Conservation (phyloP, 2,113 vertebrate species). For the Mola mola region DNA sequence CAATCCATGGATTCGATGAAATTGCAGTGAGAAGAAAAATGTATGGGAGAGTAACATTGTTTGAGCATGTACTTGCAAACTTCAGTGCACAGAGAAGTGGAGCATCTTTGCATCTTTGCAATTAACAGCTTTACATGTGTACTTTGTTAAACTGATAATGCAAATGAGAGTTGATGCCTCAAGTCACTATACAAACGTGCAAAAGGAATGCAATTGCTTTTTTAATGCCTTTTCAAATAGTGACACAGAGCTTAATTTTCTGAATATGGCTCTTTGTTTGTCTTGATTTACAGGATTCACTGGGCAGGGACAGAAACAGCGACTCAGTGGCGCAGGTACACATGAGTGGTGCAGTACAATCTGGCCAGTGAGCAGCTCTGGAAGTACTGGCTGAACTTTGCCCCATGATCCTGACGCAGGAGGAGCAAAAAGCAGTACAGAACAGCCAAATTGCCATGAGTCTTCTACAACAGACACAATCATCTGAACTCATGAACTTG, state of each 20-base stretch:
- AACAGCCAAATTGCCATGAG: not conserved
- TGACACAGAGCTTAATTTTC: not conserved
- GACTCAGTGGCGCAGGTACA: constrained; percentile 81
- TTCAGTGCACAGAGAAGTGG: constrained; percentile 8
- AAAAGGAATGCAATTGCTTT: not conserved
- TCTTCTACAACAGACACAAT: not conserved
- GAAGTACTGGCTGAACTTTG: constrained; percentile 74
- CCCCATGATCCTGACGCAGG: constrained; percentile 58
- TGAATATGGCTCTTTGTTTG: not conserved
- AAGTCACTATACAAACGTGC: not conserved
- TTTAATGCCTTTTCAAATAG: not conserved
- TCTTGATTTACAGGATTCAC: constrained; percentile 69
- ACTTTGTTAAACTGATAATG: not conserved
- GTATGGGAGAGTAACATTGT: too few species aligned
- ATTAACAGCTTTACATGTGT: not conserved
- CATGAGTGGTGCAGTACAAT: constrained; percentile 79
- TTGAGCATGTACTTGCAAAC: constrained; percentile 17
- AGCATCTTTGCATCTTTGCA: not conserved
- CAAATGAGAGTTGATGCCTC: not conserved
- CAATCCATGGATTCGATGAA: too few species aligned
- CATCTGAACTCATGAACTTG: not conserved
- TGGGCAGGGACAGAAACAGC: constrained; percentile 83
- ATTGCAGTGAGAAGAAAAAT: too few species aligned
- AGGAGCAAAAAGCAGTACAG: constrained; percentile 53
- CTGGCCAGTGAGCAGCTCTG: constrained; percentile 77